These are phyloP conservation scores for Megaptera novaeangliae DNA, from an alignment of 2,113 vertebrate species.

Conservation along the genomic window DNA sequence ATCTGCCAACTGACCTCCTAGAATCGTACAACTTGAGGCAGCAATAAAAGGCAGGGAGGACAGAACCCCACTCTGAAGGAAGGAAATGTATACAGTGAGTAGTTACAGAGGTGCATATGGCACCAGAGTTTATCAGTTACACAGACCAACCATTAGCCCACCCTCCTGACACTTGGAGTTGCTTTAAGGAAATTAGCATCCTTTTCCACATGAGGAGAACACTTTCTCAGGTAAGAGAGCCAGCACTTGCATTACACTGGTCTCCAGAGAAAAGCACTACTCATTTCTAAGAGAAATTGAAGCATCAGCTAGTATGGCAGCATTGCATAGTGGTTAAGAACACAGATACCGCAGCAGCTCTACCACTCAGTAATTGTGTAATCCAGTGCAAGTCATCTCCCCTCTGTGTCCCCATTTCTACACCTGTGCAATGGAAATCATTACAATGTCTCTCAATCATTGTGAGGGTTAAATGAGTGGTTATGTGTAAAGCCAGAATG, in stretches of 20 bases:
- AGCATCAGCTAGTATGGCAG: not conserved
- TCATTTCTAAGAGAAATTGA: not conserved
- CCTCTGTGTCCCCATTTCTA: not conserved
- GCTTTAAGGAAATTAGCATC: not conserved
- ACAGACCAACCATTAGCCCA: not conserved
- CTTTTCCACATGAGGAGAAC: not conserved
- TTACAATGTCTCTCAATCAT: not conserved
- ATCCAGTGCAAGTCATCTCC: not conserved
- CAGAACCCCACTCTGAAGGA: conserved; percentile 67
- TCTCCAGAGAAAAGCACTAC: not conserved
- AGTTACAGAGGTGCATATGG: not conserved
- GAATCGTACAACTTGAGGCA: conserved; percentile 68
- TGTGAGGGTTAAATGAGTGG: not conserved
- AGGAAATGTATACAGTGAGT: not conserved
- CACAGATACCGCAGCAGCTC: not conserved
- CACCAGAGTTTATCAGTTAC: not conserved
- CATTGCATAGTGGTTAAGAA: not conserved
- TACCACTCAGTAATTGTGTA: too few relatives aligned
- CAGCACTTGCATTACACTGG: not conserved
- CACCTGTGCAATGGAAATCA: not conserved
- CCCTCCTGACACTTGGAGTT: not conserved
- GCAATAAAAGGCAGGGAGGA: conserved; percentile 81
- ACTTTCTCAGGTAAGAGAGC: not conserved
- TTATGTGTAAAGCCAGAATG: not conserved
- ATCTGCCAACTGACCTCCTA: conserved; percentile 84